Conservation (phyloP, 2,888 invertebrate genomes). For the Ramazzottius varieornatus region DNA sequence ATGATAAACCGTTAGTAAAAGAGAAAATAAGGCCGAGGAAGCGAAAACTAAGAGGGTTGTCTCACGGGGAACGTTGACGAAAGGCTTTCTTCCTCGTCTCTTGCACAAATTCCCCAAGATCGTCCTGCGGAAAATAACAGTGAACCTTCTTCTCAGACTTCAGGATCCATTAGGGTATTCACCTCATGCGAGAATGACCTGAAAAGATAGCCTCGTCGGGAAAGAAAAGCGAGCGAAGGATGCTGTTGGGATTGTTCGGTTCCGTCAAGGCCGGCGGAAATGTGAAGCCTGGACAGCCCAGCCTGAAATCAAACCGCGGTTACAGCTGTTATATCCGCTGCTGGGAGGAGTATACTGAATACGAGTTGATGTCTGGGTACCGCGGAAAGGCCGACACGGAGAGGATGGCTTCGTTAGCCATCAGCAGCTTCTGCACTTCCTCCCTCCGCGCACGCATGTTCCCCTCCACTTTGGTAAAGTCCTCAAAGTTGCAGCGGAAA, state of each 20-base stretch:
- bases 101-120: constrained; percentile 3
- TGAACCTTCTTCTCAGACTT: background rate
- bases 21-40: background rate
- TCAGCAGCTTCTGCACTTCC: background rate
- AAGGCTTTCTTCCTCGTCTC: constrained; percentile 4
- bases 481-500: background rate
- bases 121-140: background rate
- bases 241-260: background rate
- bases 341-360: too few relatives aligned
- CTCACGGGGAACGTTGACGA: constrained; percentile 5
- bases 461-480: background rate
- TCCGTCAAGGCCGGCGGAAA: background rate
- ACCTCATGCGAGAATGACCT: background rate
- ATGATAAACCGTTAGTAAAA: too few relatives aligned
- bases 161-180: background rate
- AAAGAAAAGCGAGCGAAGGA: constrained; percentile 5
- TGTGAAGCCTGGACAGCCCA: constrained; percentile 6
- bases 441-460: background rate
- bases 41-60: background rate
- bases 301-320: background rate
- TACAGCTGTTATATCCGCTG: background rate
- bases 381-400: background rate
- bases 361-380: too few relatives aligned
- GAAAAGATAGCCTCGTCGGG: constrained; percentile 6
- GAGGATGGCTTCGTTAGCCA: background rate